phyloP scores from a whole-genome alignment of 2,888 invertebrate genomes.

The Aphodius granarius region DNA sequence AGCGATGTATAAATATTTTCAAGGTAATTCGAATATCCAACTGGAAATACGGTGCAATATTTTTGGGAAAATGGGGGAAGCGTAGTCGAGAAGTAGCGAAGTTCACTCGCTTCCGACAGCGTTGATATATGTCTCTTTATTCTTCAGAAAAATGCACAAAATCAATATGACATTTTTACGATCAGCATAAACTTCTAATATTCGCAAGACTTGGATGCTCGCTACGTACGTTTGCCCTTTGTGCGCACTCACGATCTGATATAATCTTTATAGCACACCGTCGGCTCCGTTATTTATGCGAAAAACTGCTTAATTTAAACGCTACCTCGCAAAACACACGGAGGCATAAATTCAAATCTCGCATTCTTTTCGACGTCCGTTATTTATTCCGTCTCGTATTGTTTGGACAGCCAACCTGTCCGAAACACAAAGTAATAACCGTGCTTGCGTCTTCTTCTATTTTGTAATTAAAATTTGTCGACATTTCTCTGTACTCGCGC shows the following conservation, averaged over 20 bases:
- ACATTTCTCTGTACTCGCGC: background rate
- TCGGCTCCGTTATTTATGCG: constrained; percentile 21
- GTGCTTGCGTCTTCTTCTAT: background rate
- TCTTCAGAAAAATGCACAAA: constrained; percentile 27
- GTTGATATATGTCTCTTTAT: constrained; percentile 29
- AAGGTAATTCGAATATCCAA: constrained; percentile 25
- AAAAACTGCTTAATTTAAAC: constrained; percentile 25
- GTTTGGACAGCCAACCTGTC: background rate
- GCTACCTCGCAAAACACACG: constrained; percentile 17
- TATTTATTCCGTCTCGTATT: background rate
- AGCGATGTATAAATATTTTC: constrained; percentile 21
- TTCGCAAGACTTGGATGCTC: constrained; percentile 25
- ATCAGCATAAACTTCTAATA: constrained; percentile 28
- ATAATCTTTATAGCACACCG: constrained; percentile 23
- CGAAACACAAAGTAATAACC: background rate
- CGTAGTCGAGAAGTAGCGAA: constrained; percentile 12
- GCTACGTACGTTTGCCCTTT: constrained; percentile 19
- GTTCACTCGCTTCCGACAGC: constrained; percentile 22
- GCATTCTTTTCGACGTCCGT: background rate
- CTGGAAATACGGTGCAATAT: background rate
- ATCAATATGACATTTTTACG: constrained; percentile 28
- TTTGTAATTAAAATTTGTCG: background rate
- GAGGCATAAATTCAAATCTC: background rate
- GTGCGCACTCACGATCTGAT: constrained; percentile 24
- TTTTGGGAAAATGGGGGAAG: background rate